Evolutionary conservation across 2,797 vertebrate species (phyloP), one percentile per base, ranked within the genome.

Genomic region (Hoplostethus mediterraneus): DNA sequence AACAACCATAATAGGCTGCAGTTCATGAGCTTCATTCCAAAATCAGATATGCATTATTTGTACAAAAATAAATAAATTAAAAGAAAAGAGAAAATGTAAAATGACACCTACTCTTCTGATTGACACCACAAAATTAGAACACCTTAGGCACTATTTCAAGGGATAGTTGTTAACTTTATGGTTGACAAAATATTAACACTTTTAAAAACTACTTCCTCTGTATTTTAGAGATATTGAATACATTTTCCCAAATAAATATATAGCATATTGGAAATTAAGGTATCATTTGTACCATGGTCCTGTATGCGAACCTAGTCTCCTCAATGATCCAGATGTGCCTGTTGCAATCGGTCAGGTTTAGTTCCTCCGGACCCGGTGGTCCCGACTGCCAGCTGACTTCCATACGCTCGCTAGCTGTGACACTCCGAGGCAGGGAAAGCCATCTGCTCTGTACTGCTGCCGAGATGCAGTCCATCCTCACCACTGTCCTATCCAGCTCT

Each of bases 261-360:
- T 4, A 51, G 6, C 11, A 44, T 21, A 21, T n/a, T 57, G 55
- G 1, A 16, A 16, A 14, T 69, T 1, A 28, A 28, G 1, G 3
- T 2, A 65, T 42, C 1, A 38, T 59, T 25, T 79, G 61, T 79
- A 85, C 75, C 78, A 63, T 71, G 36, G 60, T 80, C 64, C 33
- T 81, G 64, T 74, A 62, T 14, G 52, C 7, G 6, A 89, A 82
- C 53, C 9, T 33, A 13, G 66, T 67, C 67, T 80, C 63, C 67
- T 73, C 66, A 7, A 70, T 77, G 28, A 81, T 83, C 86, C 84
- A 84, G 63, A 85, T 78, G 81, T 87, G 79, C 16, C 55, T 55
- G 45, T 59, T 48, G 60, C 65, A 10, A 4, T 80, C 62, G 7
- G 25, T 44, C 11, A 42, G 6, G 11, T 83, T 63, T 0, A 6